A percentile compares a stretch with the other conserved stretches of the same genome.
Conservation (phyloP, 2,888 invertebrate species). For the Drosophila demipolita region DNA sequence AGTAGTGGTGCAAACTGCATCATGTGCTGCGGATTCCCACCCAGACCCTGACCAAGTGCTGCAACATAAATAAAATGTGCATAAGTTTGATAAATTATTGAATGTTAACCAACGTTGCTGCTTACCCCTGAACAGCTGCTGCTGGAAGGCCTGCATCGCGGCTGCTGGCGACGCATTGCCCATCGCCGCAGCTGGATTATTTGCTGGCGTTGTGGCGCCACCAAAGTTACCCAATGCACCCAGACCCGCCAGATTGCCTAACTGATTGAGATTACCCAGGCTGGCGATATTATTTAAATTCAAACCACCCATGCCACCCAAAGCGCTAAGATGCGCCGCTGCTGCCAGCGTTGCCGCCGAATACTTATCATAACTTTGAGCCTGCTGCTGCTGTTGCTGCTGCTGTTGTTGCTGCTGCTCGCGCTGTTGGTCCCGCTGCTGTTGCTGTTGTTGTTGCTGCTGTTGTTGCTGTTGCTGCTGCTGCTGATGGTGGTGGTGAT, state of each 20-base stretch:
- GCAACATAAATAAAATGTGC: neutral
- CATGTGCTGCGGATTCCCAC: slow-evolving; percentile 91
- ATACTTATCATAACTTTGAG: slow-evolving; percentile 83
- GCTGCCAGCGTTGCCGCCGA: slow-evolving; percentile 86
- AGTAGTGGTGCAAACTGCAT: slow-evolving; percentile 94
- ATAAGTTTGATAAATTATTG: neutral
- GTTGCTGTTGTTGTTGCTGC: slow-evolving; percentile 79
- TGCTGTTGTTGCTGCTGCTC: slow-evolving; percentile 80
- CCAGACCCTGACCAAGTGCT: slow-evolving; percentile 84
- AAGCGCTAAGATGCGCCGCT: slow-evolving; percentile 83
- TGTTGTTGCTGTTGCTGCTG: slow-evolving; percentile 74
- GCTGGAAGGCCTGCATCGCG: slow-evolving; percentile 93
- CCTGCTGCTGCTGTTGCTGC: slow-evolving; percentile 79
- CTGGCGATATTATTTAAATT: slow-evolving; percentile 83
- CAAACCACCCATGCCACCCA: slow-evolving; percentile 83
- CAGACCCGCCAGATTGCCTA: slow-evolving; percentile 82
- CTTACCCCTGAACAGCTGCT: slow-evolving; percentile 92
- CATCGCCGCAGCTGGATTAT: slow-evolving; percentile 86
- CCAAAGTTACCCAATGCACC: slow-evolving; percentile 80
- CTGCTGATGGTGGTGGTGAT: slow-evolving; percentile 70
- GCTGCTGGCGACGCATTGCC: slow-evolving; percentile 85
- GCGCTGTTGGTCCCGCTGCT: slow-evolving; percentile 69
- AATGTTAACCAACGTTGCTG: slow-evolving; percentile 1
- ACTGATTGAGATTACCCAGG: slow-evolving; percentile 81
- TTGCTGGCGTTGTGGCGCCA: slow-evolving; percentile 83